Evolutionary conservation across 2,113 vertebrate genomes (phyloP).

Genomic region (Synchiropus splendidus): DNA sequence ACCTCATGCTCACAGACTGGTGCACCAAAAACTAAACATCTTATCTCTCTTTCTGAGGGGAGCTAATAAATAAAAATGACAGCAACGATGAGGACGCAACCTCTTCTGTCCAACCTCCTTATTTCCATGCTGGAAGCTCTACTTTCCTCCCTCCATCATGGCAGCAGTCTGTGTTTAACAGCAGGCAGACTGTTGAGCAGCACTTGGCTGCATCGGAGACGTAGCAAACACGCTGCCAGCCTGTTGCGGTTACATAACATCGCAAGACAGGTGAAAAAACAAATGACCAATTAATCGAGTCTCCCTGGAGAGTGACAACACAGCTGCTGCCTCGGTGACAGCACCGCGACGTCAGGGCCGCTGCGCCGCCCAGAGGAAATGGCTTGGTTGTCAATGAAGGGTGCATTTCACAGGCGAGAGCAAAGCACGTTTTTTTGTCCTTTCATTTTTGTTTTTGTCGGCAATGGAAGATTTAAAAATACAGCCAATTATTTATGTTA

Average conservation of each 20-base stretch:
- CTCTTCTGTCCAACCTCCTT: no score
- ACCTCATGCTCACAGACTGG: no score
- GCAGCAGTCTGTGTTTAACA: constrained; percentile 14
- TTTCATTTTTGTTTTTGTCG: no score
- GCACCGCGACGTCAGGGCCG: constrained; percentile 11
- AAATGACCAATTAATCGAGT: constrained; percentile 41
- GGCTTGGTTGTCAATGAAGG: constrained; percentile 7
- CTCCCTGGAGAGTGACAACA: constrained; percentile 23
- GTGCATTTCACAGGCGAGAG: neutral
- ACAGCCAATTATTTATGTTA: no score
- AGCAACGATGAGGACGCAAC: no score
- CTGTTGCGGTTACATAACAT: constrained; percentile 37
- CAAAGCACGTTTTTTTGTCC: no score
- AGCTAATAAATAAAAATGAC: no score
- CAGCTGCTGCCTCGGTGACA: constrained; percentile 3
- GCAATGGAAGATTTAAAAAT: no score
- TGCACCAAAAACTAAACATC: no score
- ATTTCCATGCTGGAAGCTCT: no score
- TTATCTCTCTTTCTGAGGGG: no score
- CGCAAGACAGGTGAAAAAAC: constrained; percentile 50
- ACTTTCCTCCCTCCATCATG: no score
- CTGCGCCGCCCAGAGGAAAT: constrained; percentile 21
- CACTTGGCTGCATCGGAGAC: constrained; percentile 15
- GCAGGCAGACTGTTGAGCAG: constrained; percentile 16
- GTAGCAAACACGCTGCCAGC: constrained; percentile 30